Evolutionary conservation across 2,797 vertebrate genomes (phyloP).

Genomic region (Cryptoprocta ferox): DNA sequence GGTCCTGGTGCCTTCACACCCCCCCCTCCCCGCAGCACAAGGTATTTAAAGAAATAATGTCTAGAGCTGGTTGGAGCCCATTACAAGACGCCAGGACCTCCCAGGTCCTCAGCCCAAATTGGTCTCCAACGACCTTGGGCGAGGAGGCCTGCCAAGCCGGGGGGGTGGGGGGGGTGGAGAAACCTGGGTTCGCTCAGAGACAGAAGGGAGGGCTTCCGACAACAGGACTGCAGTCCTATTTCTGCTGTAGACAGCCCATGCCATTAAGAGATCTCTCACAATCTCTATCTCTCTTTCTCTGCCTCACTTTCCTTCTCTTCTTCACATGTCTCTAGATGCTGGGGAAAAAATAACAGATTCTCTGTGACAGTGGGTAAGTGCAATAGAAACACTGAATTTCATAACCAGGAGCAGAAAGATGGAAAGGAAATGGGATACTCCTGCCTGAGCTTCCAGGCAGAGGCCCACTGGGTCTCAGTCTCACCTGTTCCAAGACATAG

Average conservation of each 20-base stretch:
- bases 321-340: background rate
- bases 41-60: background rate
- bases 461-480: background rate
- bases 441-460: background rate
- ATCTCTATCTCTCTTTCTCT: background rate
- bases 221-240: background rate
- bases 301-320: constrained; percentile 1
- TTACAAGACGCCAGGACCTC: background rate
- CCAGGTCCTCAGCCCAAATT: background rate
- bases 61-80: background rate
- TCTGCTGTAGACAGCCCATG: background rate
- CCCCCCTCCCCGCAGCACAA: background rate
- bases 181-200: background rate
- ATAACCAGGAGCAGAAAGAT: background rate
- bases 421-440: background rate
- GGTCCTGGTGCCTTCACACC: background rate
- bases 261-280: background rate
- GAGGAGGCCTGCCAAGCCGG: background rate
- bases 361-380: background rate
- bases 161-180: too few relatives aligned
- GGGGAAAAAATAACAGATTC: background rate
- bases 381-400: background rate
- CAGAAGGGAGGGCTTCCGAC: background rate
- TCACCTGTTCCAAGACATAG: background rate
- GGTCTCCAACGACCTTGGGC: background rate